A percentile compares a stretch with the other conserved stretches of the same genome.
Conservation (phyloP, 2,888 invertebrate genomes). For the Corythucha ciliata region DNA sequence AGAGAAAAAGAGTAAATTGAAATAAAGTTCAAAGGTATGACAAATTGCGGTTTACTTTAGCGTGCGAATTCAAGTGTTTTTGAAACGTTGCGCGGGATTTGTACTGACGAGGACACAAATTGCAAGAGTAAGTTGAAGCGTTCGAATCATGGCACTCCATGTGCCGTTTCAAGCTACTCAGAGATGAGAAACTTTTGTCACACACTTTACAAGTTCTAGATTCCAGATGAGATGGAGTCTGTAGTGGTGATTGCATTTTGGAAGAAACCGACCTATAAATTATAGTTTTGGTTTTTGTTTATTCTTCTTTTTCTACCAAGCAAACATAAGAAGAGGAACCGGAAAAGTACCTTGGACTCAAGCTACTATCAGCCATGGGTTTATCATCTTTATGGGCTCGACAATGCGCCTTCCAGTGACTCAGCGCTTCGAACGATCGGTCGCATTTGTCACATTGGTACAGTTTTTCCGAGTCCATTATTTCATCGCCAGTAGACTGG, state of each 20-base stretch:
- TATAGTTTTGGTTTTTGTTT: neutral
- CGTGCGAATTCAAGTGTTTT: slow-evolving; percentile 55
- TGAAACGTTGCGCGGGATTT: slow-evolving; percentile 52
- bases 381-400: slow-evolving; percentile 40
- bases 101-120: slow-evolving; percentile 52
- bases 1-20: too few species aligned
- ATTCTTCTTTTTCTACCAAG: too few species aligned
- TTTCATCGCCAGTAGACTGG: too few species aligned
- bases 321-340: neutral
- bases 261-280: slow-evolving; percentile 45
- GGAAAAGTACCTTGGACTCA: neutral
- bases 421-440: slow-evolving; percentile 48
- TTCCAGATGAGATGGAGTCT: too few species aligned
- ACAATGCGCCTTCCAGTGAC: slow-evolving; percentile 48
- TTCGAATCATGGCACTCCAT: slow-evolving; percentile 42
- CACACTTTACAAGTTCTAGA: slow-evolving; percentile 50
- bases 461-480: too few species aligned
- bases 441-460: slow-evolving; percentile 23
- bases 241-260: too few species aligned
- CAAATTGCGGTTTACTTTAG: slow-evolving; percentile 18
- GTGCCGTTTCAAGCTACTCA: slow-evolving; percentile 48
- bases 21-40: neutral
- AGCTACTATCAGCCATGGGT: slow-evolving; percentile 20
- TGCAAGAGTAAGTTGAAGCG: slow-evolving; percentile 48
- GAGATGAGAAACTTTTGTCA: slow-evolving; percentile 48